These are phyloP conservation scores for Scomber scombrus DNA, from an alignment of 2,113 vertebrate species.

Conservation along the genomic window DNA sequence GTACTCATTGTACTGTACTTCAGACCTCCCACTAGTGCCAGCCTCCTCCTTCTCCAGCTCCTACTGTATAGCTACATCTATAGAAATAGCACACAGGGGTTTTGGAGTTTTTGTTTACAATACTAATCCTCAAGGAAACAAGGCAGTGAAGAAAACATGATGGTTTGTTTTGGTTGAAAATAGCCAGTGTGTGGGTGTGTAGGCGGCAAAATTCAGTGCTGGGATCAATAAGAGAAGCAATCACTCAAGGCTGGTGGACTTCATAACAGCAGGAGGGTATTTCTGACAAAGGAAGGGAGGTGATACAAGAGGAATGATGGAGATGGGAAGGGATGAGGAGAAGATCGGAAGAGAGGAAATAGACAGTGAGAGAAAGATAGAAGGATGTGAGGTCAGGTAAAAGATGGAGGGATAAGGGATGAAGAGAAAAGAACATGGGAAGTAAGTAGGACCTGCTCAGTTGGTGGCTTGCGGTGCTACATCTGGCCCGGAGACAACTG, in stretches of 20 bases:
- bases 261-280: slow-evolving; percentile 19
- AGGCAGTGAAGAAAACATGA: slow-evolving; percentile 26
- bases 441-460: too few species aligned
- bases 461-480: too few species aligned
- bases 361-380: neutral
- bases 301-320: neutral
- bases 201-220: slow-evolving; percentile 48
- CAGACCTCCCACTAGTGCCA: slow-evolving; percentile 44
- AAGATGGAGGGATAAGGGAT: neutral
- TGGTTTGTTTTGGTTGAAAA: slow-evolving; percentile 44
- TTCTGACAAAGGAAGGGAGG: neutral
- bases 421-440: neutral
- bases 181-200: slow-evolving; percentile 41
- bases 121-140: slow-evolving; percentile 29
- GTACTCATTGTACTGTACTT: slow-evolving; percentile 55
- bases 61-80: slow-evolving; percentile 18
- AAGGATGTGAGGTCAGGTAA: neutral
- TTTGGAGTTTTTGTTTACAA: slow-evolving; percentile 31
- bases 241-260: slow-evolving; percentile 52
- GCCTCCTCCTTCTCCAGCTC: slow-evolving; percentile 39
- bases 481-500: too few species aligned
- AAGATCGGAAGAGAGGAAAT: neutral
- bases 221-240: slow-evolving; percentile 56
- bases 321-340: neutral
- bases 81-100: slow-evolving; percentile 20